A percentile compares a stretch with the other conserved stretches of the same genome.
These are phyloP conservation scores for Nysson spinosus DNA, from an alignment of 2,888 invertebrate species.

Conservation along the genomic window DNA sequence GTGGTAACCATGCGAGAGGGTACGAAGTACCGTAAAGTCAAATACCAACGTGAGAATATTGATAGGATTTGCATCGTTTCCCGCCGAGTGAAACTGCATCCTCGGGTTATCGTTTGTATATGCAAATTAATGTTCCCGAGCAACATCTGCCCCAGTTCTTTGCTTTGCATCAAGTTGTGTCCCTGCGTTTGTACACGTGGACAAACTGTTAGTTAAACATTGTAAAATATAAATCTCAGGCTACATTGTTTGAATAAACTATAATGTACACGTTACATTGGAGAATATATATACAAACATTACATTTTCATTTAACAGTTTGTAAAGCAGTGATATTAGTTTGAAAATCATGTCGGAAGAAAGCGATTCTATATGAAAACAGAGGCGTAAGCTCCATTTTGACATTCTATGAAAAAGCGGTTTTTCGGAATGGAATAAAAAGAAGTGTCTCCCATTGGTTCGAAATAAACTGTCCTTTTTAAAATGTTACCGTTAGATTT, in stretches of 20 bases:
- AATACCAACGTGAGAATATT: conserved; percentile 33
- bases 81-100: conserved; percentile 21
- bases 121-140: conserved; percentile 22
- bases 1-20: neutral
- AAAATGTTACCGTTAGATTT: neutral
- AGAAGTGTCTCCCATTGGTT: neutral
- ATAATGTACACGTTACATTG: too few species aligned
- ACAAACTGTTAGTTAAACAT: neutral
- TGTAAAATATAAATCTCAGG: too few species aligned
- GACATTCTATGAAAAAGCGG: too few species aligned
- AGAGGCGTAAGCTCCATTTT: too few species aligned
- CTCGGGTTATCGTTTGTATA: conserved; percentile 22
- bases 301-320: too few species aligned
- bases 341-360: too few species aligned
- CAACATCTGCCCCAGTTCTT: conserved; percentile 24
- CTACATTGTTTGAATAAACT: too few species aligned
- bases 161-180: conserved; percentile 7
- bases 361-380: too few species aligned
- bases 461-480: conserved; percentile 2
- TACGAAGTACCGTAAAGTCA: conserved; percentile 16
- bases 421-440: neutral
- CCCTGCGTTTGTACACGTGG: neutral
- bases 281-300: too few species aligned
- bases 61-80: conserved; percentile 25
- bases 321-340: too few species aligned